A percentile compares a stretch with the other conserved stretches of the same genome.
phyloP scores from a whole-genome alignment of 2,113 vertebrate genomes.

The Gracilinanus agilis region DNA sequence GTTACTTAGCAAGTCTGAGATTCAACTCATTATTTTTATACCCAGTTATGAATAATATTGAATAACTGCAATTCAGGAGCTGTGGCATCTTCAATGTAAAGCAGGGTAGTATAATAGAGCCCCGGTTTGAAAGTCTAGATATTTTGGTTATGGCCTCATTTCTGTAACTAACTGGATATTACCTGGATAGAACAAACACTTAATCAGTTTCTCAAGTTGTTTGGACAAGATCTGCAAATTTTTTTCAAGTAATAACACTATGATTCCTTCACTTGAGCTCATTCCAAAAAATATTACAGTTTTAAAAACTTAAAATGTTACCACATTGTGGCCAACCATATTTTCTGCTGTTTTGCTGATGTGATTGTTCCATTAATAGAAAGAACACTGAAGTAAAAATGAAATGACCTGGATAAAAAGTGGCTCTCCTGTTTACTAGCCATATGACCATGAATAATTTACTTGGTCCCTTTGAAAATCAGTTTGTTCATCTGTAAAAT shows the following conservation, averaged over 20 bases:
- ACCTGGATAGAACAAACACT: background rate
- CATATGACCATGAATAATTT: background rate
- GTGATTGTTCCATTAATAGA: background rate
- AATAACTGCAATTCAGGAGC: background rate
- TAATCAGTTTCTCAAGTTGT: background rate
- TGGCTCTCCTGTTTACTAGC: background rate
- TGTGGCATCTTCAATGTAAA: slow-evolving; percentile 2
- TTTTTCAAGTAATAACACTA: background rate
- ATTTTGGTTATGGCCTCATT: background rate
- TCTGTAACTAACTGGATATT: background rate
- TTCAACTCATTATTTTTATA: background rate
- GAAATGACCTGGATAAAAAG: background rate
- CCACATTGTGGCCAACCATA: background rate
- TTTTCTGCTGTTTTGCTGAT: background rate
- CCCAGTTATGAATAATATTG: background rate
- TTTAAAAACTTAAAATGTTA: background rate
- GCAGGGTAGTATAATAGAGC: background rate
- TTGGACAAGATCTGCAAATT: background rate
- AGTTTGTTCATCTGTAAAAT: background rate
- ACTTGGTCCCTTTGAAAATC: background rate
- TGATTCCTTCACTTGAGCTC: background rate
- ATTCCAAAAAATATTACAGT: background rate
- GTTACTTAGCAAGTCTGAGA: background rate
- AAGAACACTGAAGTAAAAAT: background rate
- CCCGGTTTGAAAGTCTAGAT: background rate